Evolutionary conservation across 2,113 vertebrate genomes (phyloP).

Genomic region (Patagioenas fasciata): DNA sequence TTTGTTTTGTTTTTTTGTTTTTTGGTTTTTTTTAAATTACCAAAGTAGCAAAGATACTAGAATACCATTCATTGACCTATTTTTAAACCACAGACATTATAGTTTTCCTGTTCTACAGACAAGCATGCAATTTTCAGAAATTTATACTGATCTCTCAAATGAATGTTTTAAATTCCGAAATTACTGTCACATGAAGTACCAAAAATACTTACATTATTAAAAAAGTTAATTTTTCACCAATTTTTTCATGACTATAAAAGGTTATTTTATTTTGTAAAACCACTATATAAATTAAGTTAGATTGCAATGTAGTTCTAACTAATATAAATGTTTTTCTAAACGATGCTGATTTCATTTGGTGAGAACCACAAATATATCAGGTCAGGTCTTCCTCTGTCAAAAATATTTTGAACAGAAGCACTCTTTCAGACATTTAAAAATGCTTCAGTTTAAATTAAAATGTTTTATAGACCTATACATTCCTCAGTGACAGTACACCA

Average conservation of each 20-base stretch:
- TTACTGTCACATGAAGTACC: constrained; percentile 7
- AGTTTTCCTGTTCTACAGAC: constrained; percentile 63
- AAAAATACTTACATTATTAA: constrained; percentile 18
- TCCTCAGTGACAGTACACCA: background rate
- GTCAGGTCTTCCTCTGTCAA: background rate
- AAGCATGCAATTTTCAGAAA: constrained; percentile 61
- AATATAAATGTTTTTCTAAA: background rate
- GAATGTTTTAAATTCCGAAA: constrained; percentile 31
- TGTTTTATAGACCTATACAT: constrained; percentile 43
- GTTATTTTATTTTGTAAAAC: constrained; percentile 27
- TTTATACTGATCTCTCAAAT: constrained; percentile 46
- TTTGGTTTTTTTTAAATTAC: constrained; percentile 48
- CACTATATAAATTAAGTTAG: constrained; percentile 46
- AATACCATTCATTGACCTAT: constrained; percentile 56
- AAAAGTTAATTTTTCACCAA: background rate
- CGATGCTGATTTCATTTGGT: background rate
- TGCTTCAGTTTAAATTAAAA: constrained; percentile 53
- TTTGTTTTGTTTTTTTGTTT: constrained; percentile 14
- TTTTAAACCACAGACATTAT: constrained; percentile 63
- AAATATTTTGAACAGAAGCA: constrained; percentile 63
- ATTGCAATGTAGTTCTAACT: background rate
- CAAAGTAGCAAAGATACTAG: constrained; percentile 68
- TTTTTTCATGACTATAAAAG: background rate
- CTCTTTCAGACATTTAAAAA: constrained; percentile 67
- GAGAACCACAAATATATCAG: constrained; percentile 28